Evolutionary conservation across 2,113 vertebrate species (phyloP).

Genomic region (Condylura cristata): DNA sequence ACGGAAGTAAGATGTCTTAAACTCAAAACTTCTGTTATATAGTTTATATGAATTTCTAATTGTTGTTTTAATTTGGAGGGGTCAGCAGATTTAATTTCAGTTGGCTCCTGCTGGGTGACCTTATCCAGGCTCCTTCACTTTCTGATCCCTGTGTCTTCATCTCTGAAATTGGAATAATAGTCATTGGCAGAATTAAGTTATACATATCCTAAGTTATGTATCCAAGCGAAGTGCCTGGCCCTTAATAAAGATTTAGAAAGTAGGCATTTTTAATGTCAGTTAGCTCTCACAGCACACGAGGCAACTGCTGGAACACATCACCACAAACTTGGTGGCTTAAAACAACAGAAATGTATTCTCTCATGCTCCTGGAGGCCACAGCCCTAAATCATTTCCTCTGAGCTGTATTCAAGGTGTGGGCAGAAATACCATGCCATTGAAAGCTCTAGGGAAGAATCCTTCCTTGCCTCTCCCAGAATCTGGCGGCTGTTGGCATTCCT

Average conservation of each 20-base stretch:
- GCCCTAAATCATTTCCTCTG: neutral
- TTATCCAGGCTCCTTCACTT: neutral
- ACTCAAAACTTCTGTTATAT: neutral
- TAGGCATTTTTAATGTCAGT: neutral
- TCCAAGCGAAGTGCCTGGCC: neutral
- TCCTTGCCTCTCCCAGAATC: neutral
- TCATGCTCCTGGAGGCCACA: neutral
- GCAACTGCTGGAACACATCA: neutral
- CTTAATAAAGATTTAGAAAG: neutral
- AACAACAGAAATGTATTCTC: neutral
- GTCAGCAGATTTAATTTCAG: neutral
- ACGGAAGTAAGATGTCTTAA: neutral
- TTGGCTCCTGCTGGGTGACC: neutral
- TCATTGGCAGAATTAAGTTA: constrained; percentile 26
- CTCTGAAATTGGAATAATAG: neutral
- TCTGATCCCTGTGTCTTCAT: neutral
- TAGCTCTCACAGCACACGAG: too few species aligned
- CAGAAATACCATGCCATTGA: neutral
- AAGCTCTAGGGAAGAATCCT: neutral
- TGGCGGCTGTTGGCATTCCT: neutral
- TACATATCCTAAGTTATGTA: neutral
- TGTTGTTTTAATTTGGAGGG: neutral
- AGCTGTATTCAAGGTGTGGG: neutral
- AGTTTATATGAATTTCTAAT: neutral
- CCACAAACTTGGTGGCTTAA: neutral